These are phyloP conservation scores for Dicrurus megarhynchus DNA, from an alignment of 2,113 vertebrate species.

Conservation along the genomic window DNA sequence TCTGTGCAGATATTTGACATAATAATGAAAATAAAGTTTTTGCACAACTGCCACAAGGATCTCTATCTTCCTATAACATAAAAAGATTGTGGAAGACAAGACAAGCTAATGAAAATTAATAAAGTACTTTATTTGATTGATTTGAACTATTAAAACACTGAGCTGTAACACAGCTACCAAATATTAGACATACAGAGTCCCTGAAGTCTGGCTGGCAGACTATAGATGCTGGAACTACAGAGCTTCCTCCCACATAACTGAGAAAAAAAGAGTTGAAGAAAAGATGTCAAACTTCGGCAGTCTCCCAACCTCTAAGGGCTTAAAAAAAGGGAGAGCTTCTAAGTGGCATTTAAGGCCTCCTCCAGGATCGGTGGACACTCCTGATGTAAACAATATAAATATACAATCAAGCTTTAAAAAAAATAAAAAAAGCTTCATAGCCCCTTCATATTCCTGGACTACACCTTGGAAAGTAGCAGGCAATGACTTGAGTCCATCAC, in stretches of 20 bases:
- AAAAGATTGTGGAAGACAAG: not conserved
- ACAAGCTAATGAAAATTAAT: conserved; percentile 32
- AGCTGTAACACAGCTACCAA: conserved; percentile 47
- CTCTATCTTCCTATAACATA: not conserved
- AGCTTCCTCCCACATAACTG: conserved; percentile 34
- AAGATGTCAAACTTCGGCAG: not conserved
- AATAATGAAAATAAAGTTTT: not conserved
- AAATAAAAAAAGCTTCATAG: not conserved
- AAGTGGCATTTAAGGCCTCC: conserved; percentile 18
- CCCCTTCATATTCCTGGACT: not conserved
- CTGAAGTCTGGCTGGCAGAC: conserved; percentile 40
- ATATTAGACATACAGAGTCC: not conserved
- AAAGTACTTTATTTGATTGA: conserved; percentile 52
- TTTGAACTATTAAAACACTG: not conserved
- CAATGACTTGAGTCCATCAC: not conserved
- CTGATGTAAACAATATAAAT: conserved; percentile 18
- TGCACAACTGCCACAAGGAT: not conserved
- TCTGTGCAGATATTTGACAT: not conserved
- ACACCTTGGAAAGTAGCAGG: not conserved
- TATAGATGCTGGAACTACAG: not conserved
- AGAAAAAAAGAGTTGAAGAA: conserved; percentile 25
- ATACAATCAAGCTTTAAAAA: conserved; percentile 6
- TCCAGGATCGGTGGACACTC: not conserved
- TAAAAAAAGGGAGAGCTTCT: not conserved
- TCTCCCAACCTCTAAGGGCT: not conserved